Base-by-base conservation (phyloP, 2,113 vertebrate species). In the Stercorarius parasiticus region DNA sequence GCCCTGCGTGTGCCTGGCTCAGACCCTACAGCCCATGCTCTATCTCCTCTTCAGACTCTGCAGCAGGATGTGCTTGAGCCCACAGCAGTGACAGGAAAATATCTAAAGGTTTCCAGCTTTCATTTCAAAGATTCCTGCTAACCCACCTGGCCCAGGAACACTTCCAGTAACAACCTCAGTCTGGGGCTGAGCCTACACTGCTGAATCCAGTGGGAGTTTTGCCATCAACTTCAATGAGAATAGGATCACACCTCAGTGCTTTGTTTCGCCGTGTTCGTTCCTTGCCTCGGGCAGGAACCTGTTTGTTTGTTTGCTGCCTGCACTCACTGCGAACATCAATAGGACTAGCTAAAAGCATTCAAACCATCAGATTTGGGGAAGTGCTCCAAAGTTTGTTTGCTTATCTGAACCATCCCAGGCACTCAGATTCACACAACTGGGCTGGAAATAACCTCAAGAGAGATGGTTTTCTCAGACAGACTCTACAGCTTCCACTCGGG, bases 231-330 rank as follows among this genome's bases (percentile, higher is more conserved):
- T 97, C 95, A 97, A 92, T 91, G 93, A 95, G 86, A 95, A 93
- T 64, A 90, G 89, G 91, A 93, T 96, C 94, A 96, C 92, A 92
- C 92, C 86, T 95, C 78, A 43, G 88, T 47, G 88, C 96, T 97
- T 97, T 97, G 95, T 95, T 95, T 96, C 91, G 73, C 87, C 17
- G 10, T 89, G 88, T 94, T 97, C 23, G 1, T 93, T 93, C 94
- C 56, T 91, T 85, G 93, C 95, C 96, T 86, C 76, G 5, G 85
- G 93, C 93, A 72, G 89, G 71, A 91, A 95, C 59, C 86, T 95
- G 93, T 95, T 97, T 95, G 86, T 97, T 97, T 97, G 80, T 96
- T 97, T 97, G 95, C 92, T 95, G 86, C 91, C 95, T 96, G 80
- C 8, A 20, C 92, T 96, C 64, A 25, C 80, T 82, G n/a, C 1